These are phyloP conservation scores for Pseudomyrmex flavicornis DNA, from an alignment of 1,140 invertebrate species.

Conservation along the genomic window DNA sequence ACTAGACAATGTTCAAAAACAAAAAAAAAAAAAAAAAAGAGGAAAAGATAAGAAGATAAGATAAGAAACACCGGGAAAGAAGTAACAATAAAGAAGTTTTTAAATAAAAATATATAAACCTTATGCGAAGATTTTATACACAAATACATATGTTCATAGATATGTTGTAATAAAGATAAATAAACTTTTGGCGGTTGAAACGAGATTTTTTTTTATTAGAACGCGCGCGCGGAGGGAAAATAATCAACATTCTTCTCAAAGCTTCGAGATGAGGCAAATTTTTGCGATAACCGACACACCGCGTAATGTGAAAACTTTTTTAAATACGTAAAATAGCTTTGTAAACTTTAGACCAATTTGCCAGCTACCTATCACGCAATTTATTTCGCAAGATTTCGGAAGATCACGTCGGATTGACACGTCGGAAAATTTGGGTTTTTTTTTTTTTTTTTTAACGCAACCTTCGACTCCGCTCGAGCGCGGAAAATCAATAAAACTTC, in stretches of 20 bases:
- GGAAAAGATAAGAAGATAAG: too few relatives aligned
- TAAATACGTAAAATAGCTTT: background rate
- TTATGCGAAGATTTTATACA: too few relatives aligned
- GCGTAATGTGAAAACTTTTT: conserved; percentile 1
- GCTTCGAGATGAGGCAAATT: background rate
- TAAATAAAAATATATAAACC: too few relatives aligned
- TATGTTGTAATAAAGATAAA: background rate
- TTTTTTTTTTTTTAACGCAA: background rate
- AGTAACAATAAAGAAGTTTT: too few relatives aligned
- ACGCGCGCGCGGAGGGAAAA: background rate
- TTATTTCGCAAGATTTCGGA: background rate
- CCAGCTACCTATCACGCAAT: too few relatives aligned
- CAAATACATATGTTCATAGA: background rate
- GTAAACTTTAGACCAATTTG: background rate
- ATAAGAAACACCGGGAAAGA: too few relatives aligned
- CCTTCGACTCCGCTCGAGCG: background rate
- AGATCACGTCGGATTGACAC: background rate
- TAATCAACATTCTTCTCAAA: conserved; percentile 3
- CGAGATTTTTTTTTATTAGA: background rate
- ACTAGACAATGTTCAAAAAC: too few relatives aligned
- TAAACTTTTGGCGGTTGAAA: background rate
- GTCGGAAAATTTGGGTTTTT: background rate
- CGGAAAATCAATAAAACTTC: conserved; percentile 41
- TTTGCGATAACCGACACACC: background rate
- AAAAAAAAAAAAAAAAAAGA: too few relatives aligned